These are phyloP conservation scores for Struthio camelus DNA, from an alignment of 2,113 vertebrate genomes.

Conservation along the genomic window DNA sequence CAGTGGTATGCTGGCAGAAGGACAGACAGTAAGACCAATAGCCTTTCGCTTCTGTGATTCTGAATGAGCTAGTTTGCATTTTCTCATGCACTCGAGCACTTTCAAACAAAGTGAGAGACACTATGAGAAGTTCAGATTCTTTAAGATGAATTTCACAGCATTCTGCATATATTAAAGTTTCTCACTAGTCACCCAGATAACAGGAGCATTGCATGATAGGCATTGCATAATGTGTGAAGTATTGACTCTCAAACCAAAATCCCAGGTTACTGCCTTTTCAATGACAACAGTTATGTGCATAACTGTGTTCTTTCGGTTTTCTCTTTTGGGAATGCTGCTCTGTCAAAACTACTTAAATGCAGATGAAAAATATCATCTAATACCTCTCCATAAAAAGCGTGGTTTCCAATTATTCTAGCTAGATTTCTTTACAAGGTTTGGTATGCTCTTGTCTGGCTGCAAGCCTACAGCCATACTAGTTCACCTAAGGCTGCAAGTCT, in stretches of 20 bases:
- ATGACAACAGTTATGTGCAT: background rate
- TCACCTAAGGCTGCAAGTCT: background rate
- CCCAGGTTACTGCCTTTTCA: background rate
- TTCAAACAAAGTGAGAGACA: background rate
- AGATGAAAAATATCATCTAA: accelerated
- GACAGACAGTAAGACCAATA: background rate
- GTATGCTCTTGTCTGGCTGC: background rate
- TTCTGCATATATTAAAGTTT: background rate
- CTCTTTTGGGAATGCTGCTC: background rate
- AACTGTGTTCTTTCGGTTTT: background rate
- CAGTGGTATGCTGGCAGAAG: background rate
- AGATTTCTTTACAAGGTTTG: background rate
- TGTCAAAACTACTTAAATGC: background rate
- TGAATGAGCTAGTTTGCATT: background rate
- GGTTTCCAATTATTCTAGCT: background rate
- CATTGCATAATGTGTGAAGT: background rate
- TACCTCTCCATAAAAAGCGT: background rate
- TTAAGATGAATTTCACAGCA: background rate
- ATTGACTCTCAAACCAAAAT: background rate
- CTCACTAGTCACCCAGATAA: background rate
- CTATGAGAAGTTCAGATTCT: background rate
- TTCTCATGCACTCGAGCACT: background rate
- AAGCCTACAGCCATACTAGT: background rate
- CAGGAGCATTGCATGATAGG: background rate
- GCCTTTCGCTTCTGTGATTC: background rate